Conservation (phyloP, 1,140 invertebrate species). For the Pseudachorutes palmiensis region DNA sequence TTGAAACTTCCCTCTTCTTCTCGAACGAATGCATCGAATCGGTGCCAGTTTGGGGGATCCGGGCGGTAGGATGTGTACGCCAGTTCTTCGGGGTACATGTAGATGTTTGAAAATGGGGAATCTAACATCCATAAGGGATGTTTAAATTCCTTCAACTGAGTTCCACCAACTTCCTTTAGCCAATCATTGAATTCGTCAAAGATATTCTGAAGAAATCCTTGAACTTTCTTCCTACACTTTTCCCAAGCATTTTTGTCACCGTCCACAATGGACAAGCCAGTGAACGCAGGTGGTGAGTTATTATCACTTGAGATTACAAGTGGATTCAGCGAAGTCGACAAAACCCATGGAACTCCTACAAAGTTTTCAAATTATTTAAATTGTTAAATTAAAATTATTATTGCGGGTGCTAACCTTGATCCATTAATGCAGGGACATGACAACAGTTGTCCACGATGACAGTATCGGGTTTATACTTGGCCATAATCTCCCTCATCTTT, state of each 20-base stretch:
- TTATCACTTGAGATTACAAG: neutral
- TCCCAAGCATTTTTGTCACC: neutral
- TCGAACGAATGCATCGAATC: slow-evolving; percentile 2
- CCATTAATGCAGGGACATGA: neutral
- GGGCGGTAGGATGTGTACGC: neutral
- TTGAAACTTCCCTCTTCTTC: neutral
- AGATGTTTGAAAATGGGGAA: slow-evolving; percentile 1
- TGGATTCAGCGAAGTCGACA: neutral
- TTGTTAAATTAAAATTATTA: neutral
- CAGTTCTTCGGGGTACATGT: slow-evolving; percentile 6
- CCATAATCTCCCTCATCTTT: neutral
- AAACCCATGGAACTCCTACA: neutral
- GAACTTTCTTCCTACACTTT: neutral
- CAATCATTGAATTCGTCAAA: neutral
- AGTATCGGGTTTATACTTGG: neutral
- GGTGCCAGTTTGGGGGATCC: slow-evolving; percentile 4
- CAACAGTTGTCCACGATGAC: neutral
- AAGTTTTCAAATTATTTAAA: neutral
- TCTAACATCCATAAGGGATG: neutral
- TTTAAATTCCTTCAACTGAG: neutral
- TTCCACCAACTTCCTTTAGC: neutral
- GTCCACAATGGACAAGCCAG: neutral
- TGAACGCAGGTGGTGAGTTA: neutral
- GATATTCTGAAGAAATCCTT: neutral
- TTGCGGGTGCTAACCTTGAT: neutral